Evolutionary conservation across 1,140 invertebrate species (phyloP), one percentile per base, ranked within the genome.

Genomic region (Listronotus oregonensis): DNA sequence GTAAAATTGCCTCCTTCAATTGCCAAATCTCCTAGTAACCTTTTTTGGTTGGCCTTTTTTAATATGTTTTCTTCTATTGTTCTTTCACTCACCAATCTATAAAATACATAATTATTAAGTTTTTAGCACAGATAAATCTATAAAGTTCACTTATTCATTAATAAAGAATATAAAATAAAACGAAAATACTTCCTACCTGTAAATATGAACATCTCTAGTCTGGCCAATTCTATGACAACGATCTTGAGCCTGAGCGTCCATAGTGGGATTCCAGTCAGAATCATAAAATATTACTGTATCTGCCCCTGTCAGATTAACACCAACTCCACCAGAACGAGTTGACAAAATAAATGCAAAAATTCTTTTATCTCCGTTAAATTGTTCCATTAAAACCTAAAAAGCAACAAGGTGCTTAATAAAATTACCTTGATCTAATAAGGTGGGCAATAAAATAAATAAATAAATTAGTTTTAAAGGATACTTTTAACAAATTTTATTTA

Each of bases 211-310:
- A 87, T 99, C 97, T 72, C 97, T 85, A 0, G 98, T 99, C 83
- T 99, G 98, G 1, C 98, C 98, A 76, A 99, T 99, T 71, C 98
- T 87, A 83, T 99, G 97, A 82, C 96, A 98, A 70, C 97, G 85
- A 82, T 99, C 98, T 82, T 99, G 97, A 57, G 97, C 97, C 81
- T 96, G 97, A 46, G 96, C 96, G 86, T 99, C 97, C 97, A 99
- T 99, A 0, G 97, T 99, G 44, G 97, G 97, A 87, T 99, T 99
- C 98, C 97, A 99, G 82, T 99, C 98, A 67, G 95, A 97, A 82
- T 99, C 98, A 81, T 99, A 99, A 83, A 99, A 99, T 77, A 99
- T 93, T 44, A 99, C 98, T 70, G 96, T 98, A 82, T 99, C 98
- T 32, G 98, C 98, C 55, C 98, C 98, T 9, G 97, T 99, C 56